Evolutionary conservation across 2,888 invertebrate species (phyloP).

Genomic region (Melinaea menophilus): DNA sequence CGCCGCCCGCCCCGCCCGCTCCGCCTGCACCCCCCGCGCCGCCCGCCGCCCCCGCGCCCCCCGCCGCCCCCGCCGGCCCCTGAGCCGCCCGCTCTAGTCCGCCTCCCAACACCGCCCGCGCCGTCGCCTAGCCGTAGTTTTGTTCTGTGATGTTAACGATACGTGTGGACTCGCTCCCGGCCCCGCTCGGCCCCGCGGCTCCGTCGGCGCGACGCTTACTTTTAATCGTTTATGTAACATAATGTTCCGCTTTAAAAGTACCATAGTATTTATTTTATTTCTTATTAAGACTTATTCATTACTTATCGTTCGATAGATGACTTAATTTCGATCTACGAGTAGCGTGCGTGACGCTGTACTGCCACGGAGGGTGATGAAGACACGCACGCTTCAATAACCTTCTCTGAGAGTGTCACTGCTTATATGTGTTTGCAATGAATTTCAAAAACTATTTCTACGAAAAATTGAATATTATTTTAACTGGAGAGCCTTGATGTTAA

Average conservation of each 20-base stretch:
- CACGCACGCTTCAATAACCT: not conserved
- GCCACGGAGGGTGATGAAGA: slow-evolving; percentile 15
- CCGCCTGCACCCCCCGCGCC: slow-evolving; percentile 36
- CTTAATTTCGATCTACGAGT: slow-evolving; percentile 48
- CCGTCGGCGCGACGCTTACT: slow-evolving; percentile 34
- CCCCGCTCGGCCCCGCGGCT: slow-evolving; percentile 23
- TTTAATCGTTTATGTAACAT: slow-evolving; percentile 55
- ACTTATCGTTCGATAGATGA: slow-evolving; percentile 49
- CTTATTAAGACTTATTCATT: slow-evolving; percentile 47
- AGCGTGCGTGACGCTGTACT: slow-evolving; percentile 46
- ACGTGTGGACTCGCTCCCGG: slow-evolving; percentile 34
- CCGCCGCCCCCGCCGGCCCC: slow-evolving; percentile 37
- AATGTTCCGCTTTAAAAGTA: slow-evolving; percentile 68
- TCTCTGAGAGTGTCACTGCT: not conserved
- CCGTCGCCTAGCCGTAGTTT: slow-evolving; percentile 58
- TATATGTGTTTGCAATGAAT: slow-evolving; percentile 23
- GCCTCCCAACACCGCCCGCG: slow-evolving; percentile 25
- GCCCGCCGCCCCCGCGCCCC: slow-evolving; percentile 34
- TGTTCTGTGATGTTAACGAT: slow-evolving; percentile 69
- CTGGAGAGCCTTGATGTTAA: too few relatives aligned
- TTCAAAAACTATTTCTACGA: slow-evolving; percentile 23
- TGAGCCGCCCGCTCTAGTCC: slow-evolving; percentile 37
- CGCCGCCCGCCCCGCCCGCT: slow-evolving; percentile 38
- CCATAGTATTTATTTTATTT: slow-evolving; percentile 69
- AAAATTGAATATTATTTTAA: not conserved